Base-by-base conservation (phyloP, 2,888 invertebrate genomes). In the Mythimna vitellina region DNA sequence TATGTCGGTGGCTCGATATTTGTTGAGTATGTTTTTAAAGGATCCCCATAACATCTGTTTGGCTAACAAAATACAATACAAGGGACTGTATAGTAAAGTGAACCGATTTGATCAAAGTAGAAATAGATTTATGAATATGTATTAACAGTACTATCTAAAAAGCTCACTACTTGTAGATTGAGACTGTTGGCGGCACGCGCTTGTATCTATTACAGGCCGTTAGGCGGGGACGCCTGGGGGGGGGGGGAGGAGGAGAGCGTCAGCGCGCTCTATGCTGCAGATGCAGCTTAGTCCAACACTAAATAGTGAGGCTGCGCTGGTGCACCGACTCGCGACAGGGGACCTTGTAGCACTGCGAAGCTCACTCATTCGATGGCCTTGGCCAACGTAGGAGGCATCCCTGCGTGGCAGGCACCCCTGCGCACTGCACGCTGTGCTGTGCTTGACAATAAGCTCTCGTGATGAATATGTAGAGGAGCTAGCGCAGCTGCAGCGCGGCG, bases 161-260 rank as follows among this genome's bases (percentile, higher is more conserved):
- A 73, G 70, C 53, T 65, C 54, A 58, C 29, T 20, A n/a, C 22
- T 29, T 20, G 60, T 32, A 25, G 29, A 8, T 32, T 17, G 14
- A 42, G 22, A 53, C 38, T 42, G 35, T 0, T 14, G 38, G 32
- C n/a, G 10, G 35, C 46, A 42, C 42, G 53, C 53, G n/a, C 46
- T 51, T 20, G 51, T 20, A 35, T 53, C 68, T 53, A 53, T 53
- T 35, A 60, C 46, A 77, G 80, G 84, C 89, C 89, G 89, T 87
- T 87, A 88, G 81, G 70, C 3, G 56, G n/a, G 68, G 53, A 0
- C 46, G 46, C 46, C 29, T 12, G 49, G 20, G 46, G 4, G 12
- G 8, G 29, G 35, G 6, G 22, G 12, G 25, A 4, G 35, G 22
- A 12, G 8, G 76, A 3, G 22, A 1, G 63, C 69, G 57, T 58